These are phyloP conservation scores for Drosophila quinaria DNA, from an alignment of 2,888 invertebrate species.

Conservation along the genomic window DNA sequence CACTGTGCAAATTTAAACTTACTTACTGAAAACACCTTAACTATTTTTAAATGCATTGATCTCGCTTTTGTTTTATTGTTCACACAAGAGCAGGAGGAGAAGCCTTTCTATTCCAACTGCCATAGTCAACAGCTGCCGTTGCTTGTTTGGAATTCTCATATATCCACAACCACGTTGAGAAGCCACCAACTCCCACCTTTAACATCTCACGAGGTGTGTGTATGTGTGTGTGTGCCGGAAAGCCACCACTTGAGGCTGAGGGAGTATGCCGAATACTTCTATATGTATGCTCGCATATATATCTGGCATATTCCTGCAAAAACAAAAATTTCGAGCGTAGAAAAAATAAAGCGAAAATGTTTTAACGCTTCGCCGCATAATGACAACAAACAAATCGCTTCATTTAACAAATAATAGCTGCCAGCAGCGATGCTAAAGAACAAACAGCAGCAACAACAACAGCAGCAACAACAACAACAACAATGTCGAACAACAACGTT, in stretches of 20 bases:
- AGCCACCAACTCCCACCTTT: slow-evolving; percentile 32
- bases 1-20: not conserved
- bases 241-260: slow-evolving; percentile 54
- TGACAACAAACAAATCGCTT: slow-evolving; percentile 83
- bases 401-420: slow-evolving; percentile 84
- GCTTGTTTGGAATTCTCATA: slow-evolving; percentile 76
- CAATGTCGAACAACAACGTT: slow-evolving; percentile 21
- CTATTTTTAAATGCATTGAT: slow-evolving; percentile 20
- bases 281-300: slow-evolving; percentile 1
- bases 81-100: not conserved
- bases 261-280: not conserved
- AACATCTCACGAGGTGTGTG: slow-evolving; percentile 41
- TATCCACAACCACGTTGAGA: slow-evolving; percentile 50
- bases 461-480: slow-evolving; percentile 28
- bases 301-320: slow-evolving; percentile 46
- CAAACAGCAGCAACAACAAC: slow-evolving; percentile 43
- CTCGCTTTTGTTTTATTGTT: slow-evolving; percentile 12
- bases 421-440: slow-evolving; percentile 66
- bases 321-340: slow-evolving; percentile 65
- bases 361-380: slow-evolving; percentile 83
- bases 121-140: slow-evolving; percentile 57
- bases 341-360: slow-evolving; percentile 82
- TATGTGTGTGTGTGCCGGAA: slow-evolving; percentile 39
- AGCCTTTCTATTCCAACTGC: slow-evolving; percentile 6
- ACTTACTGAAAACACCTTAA: not conserved